Percentiles rank a stretch among this genome's conserved stretches.
These are phyloP conservation scores for Rhagonycha lutea DNA, from an alignment of 2,888 invertebrate genomes.

Conservation along the genomic window DNA sequence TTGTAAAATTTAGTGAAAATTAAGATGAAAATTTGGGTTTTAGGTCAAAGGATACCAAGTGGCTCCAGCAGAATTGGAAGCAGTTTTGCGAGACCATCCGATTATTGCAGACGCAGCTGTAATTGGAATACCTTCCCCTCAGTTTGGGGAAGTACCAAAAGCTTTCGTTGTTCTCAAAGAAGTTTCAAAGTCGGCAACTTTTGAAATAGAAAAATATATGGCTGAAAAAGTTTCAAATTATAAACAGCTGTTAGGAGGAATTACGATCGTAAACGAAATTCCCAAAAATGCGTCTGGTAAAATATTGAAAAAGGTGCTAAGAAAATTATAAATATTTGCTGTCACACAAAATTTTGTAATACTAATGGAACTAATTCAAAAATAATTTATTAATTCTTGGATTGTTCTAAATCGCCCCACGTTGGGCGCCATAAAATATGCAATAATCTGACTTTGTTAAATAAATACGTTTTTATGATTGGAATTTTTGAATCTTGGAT, in stretches of 20 bases:
- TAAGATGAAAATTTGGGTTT: background rate
- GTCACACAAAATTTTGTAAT: background rate
- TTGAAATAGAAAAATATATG: constrained; percentile 42
- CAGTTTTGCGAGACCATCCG: constrained; percentile 69
- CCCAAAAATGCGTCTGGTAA: constrained; percentile 81
- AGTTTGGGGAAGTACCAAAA: constrained; percentile 72
- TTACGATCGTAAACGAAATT: constrained; percentile 67
- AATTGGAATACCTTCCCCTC: constrained; percentile 70
- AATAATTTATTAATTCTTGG: too few species aligned
- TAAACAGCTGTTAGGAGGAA: constrained; percentile 71
- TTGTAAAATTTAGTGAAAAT: background rate
- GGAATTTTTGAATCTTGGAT: too few species aligned
- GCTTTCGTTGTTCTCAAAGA: constrained; percentile 68
- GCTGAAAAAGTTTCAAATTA: constrained; percentile 71
- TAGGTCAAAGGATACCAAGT: constrained; percentile 70
- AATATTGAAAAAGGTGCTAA: constrained; percentile 61
- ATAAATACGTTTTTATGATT: too few species aligned
- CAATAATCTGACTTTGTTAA: too few species aligned
- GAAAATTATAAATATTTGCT: background rate
- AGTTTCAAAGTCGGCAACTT: constrained; percentile 14
- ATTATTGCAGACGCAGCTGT: constrained; percentile 79
- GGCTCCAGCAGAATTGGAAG: constrained; percentile 84
- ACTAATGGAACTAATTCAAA: too few species aligned
- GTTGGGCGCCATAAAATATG: too few species aligned
- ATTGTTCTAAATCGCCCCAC: too few species aligned